Base-by-base conservation (phyloP, 1,140 invertebrate species). In the Augochlora pura region DNA sequence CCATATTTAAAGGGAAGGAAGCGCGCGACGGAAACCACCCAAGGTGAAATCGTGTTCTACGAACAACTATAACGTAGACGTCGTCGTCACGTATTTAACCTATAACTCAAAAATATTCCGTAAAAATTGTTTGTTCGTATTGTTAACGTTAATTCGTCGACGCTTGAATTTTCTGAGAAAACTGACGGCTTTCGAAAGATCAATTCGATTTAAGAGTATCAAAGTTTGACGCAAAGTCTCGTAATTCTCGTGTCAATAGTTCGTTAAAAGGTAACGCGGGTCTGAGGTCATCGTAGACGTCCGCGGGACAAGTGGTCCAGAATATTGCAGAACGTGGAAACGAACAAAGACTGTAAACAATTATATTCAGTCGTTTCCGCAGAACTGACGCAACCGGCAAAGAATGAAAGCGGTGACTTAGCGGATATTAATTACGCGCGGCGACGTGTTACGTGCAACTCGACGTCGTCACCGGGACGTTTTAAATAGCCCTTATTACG, bases 341-440 rank as follows among this genome's bases (percentile, higher is more conserved):
- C 27, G 1, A 39, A 74, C 42, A 21, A 14, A 46, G 18, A 32
- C 25, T 16, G 39, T 52, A 77, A 77, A 64, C 59, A 71, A 77
- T 77, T 77, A 69, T 64, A 32, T 38, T 27, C n/a, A 5, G 12
- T 4, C 2, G 21, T 8, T 77, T 77, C 62, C 25, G 46, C 1
- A 42, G 70, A 79, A 74, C 0, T 79, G 77, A 79, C 70, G 70
- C 62, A 73, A 65, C 27, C 42, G 23, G 18, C 27, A 32, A 65
- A 66, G 73, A 38, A 64, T 25, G 75, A 79, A 79, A 72, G 70
- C n/a, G 21, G 39, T 21, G 60, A 59, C 49, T 27, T 73, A 23
- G 16, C 77, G 77, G 77, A 79, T 74, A 66, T 59, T 74, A 79
- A 74, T 74, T 73, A 74, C 25, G 16, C 10, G 39, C 1, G 18